phyloP scores from a whole-genome alignment of 1,140 invertebrate species.

The Adoxophyes honmai region DNA sequence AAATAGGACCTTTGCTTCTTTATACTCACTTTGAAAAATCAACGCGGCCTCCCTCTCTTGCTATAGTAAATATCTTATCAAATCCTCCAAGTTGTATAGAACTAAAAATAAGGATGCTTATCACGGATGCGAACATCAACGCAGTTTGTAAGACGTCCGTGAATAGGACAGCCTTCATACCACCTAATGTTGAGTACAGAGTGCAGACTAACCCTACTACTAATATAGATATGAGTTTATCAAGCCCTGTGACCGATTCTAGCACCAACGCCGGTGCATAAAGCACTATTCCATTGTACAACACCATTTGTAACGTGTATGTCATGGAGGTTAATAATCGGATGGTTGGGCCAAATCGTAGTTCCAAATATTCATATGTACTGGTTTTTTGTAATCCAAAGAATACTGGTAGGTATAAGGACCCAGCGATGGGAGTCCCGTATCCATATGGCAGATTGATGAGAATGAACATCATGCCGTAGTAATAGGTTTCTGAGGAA shows the following conservation, averaged over 20 bases:
- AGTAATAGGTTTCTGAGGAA: conserved; percentile 90
- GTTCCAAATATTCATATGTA: conserved; percentile 94
- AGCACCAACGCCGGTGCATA: conserved; percentile 94
- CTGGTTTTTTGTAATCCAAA: conserved; percentile 91
- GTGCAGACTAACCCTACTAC: conserved; percentile 93
- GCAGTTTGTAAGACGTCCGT: conserved; percentile 94
- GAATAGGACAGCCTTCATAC: conserved; percentile 96
- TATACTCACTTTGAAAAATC: conserved; percentile 88
- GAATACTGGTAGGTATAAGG: conserved; percentile 93
- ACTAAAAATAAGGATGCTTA: conserved; percentile 88
- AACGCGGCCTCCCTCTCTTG: conserved; percentile 81
- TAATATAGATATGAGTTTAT: conserved; percentile 85
- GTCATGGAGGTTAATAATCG: conserved; percentile 85
- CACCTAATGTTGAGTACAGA: conserved; percentile 94
- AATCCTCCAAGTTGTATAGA: conserved; percentile 85
- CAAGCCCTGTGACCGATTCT: conserved; percentile 90
- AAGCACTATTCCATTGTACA: conserved; percentile 95
- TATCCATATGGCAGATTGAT: conserved; percentile 91
- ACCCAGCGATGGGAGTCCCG: conserved; percentile 87
- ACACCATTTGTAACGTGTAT: conserved; percentile 89
- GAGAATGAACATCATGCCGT: conserved; percentile 89
- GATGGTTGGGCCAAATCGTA: conserved; percentile 84
- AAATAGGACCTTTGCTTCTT: no score
- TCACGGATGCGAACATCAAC: conserved; percentile 84
- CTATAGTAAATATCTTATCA: conserved; percentile 82